Base-by-base conservation (phyloP, 2,113 vertebrate genomes). In the Rostratula benghalensis region DNA sequence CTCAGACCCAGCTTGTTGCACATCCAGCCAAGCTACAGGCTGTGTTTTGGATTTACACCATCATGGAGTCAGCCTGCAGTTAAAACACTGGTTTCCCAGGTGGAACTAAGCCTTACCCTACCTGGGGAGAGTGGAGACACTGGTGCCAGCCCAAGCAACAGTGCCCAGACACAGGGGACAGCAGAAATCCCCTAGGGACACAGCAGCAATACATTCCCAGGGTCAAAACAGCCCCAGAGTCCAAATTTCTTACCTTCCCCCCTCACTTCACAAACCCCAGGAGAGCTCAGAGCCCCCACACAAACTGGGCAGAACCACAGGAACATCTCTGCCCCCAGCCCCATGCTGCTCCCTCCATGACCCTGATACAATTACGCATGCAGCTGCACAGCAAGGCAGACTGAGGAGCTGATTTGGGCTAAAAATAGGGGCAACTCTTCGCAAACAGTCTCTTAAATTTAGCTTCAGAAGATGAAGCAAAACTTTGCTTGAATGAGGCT, bases 311-410 rank as follows among this genome's bases (percentile, higher is more conserved):
- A 37, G 7, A 79, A 39, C 23, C 35, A 27, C 24, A 18, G 3
- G 14, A 12, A 65, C 45, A 68, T 20, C 16, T 31, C 37, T 67
- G 24, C 33, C 46, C 57, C 30, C 60, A 43, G 7, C 39, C 64
- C 88, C 20, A 4, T 4, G 4, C 39, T 73, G 22, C 23, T 87
- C 56, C 39, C 27, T 69, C 48, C 48, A 27, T 50, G 27, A 37
- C 64, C 76, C 73, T 6, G 0, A 28, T 30, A 31, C 83, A 91
- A 91, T 89, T 96, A 85, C 22, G 33, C 14, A 0, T 8, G 22
- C 91, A 96, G 93, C 92, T 95, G 90, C 75, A 59, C 41, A 46
- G 76, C 54, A 67, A 77, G 74, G 28, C 71, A 86, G 63, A 74
- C 56, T 60, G n/a, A 94, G 60, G 30, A 91, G 39, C 65, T 39